phyloP scores from a whole-genome alignment of 2,113 vertebrate species.

The Phalacrocorax brasilianus region DNA sequence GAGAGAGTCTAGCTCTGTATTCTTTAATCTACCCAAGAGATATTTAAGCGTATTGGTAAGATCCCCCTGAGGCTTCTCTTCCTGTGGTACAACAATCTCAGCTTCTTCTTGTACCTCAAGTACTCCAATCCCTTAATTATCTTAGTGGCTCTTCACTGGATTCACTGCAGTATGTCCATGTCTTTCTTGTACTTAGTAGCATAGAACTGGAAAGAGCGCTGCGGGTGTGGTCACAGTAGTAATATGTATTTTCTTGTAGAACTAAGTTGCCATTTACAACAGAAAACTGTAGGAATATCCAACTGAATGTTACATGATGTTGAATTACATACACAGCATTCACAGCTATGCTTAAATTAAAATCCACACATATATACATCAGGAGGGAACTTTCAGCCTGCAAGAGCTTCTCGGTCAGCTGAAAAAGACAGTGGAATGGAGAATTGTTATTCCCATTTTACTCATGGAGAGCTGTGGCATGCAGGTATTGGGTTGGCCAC shows the following conservation, averaged over 20 bases:
- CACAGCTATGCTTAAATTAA: constrained; percentile 75
- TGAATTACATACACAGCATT: constrained; percentile 87
- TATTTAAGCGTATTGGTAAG: not conserved
- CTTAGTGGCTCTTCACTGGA: not conserved
- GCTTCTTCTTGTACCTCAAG: not conserved
- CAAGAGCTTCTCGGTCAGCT: not conserved
- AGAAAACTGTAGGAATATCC: constrained; percentile 70
- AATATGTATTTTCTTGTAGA: constrained; percentile 61
- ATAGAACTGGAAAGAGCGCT: not conserved
- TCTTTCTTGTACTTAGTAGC: not conserved
- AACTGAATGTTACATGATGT: constrained; percentile 87
- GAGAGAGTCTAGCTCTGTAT: not conserved
- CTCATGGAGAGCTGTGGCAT: not conserved
- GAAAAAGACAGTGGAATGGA: not conserved
- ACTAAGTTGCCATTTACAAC: constrained; percentile 65
- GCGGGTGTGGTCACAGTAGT: not conserved
- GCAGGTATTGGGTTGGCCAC: not conserved
- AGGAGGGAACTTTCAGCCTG: not conserved
- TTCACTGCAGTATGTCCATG: not conserved
- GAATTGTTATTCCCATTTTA: not conserved
- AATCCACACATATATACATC: not conserved
- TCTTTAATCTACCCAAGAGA: not conserved
- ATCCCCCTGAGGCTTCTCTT: not conserved
- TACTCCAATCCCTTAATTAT: too few relatives aligned
- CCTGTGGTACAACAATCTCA: not conserved